Evolutionary conservation across 2,888 invertebrate species (phyloP).

Genomic region (Drosophila putrida): DNA sequence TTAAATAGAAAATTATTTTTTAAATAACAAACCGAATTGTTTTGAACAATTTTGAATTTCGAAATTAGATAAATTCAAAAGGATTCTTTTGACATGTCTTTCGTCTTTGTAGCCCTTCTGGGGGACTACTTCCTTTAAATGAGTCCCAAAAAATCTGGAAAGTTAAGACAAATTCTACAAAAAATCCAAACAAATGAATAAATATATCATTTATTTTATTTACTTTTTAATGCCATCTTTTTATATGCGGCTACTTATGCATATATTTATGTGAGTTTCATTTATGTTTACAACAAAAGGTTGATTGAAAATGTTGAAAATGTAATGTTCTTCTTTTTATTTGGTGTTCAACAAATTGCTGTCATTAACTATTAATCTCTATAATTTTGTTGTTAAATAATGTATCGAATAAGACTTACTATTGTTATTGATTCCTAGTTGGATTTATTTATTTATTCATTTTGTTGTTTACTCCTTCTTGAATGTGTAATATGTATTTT

Average conservation of each 20-base stretch:
- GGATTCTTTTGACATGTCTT: too few relatives aligned
- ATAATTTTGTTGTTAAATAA: conserved; percentile 44
- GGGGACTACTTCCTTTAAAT: too few relatives aligned
- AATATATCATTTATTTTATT: conserved; percentile 77
- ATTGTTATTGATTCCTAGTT: conserved; percentile 44
- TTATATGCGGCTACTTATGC: conserved; percentile 69
- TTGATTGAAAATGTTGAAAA: conserved; percentile 41
- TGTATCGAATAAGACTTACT: conserved; percentile 49
- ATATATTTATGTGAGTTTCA: conserved; percentile 59
- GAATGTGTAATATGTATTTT: conserved; percentile 24
- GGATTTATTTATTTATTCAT: not conserved
- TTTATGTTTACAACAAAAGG: conserved; percentile 48
- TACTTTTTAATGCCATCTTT: conserved; percentile 62
- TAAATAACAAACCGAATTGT: too few relatives aligned
- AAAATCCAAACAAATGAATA: too few relatives aligned
- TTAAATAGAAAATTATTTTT: too few relatives aligned
- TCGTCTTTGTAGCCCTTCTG: too few relatives aligned
- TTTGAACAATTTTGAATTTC: too few relatives aligned
- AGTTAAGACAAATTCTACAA: too few relatives aligned
- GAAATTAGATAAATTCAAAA: too few relatives aligned
- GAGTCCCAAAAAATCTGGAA: too few relatives aligned
- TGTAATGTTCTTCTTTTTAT: conserved; percentile 11
- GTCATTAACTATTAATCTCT: conserved; percentile 54
- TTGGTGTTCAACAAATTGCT: conserved; percentile 55
- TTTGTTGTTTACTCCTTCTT: not conserved